Evolutionary conservation across 35 echinoderm and acorn worm species (phyloP), one percentile per base, ranked within the genome.

Genomic region (Acanthaster planci): DNA sequence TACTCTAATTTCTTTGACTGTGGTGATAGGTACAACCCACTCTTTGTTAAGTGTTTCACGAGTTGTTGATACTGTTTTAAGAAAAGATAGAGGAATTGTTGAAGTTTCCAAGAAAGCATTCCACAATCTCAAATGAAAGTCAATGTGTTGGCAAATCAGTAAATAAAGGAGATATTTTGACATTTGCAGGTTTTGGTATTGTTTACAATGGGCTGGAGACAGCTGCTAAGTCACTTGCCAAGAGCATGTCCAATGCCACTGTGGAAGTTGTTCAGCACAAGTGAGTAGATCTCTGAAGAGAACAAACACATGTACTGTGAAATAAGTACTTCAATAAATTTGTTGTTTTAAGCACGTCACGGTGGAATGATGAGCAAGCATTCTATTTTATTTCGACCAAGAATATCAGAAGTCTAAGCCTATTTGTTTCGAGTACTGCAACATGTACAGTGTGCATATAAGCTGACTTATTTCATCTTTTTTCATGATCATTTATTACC

Each of bases 201-300:
- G 68, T 97, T 32, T 92, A 92, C 79, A 29, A 52, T 32, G 86
- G 90, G 18, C 40, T 97, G 40, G 94, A 97, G 75, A 52, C 36
- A 60, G 94, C 90, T 26, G 94, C 94, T 16, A 87, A 86, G 37
- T 38, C 76, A 16, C 60, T 97, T 23, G 94, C 94, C 75, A 97
- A 97, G 84, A 97, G 83, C 57, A 82, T 97, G 76, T 87, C 87
- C 35, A 54, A 86, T 23, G 90, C 94, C 18, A 97, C 94, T 27
- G 94, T 97, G 10, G 79, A 97, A 44, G 87, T 88, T 16, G 94
- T 97, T 18, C 82, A 93, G 29, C 87, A 97, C 76, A 97, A 90
- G 94, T 97, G 86, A 84, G 80, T 58, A 38, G 12, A n/a, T n/a
- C n/a, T 14, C 55, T 14, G 22, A 57, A 14, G 12, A 12, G 22